phyloP scores from a whole-genome alignment of 2,888 invertebrate species.

The Watsonalla cultraria region DNA sequence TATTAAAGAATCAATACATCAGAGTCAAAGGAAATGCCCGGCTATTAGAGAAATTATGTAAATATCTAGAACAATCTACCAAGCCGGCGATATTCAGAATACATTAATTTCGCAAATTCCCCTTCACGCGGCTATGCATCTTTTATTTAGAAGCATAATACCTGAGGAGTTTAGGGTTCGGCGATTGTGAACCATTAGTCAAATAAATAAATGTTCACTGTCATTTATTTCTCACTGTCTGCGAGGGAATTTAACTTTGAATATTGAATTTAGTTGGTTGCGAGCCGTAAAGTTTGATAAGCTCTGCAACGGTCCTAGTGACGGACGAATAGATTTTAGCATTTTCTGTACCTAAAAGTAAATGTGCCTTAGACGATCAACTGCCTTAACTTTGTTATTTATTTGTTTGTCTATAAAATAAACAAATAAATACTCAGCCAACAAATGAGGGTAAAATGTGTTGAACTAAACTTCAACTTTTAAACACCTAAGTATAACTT shows the following conservation, averaged over 20 bases:
- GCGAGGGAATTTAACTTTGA: neutral
- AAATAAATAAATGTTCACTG: neutral
- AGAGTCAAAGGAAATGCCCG: neutral
- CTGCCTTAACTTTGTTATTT: neutral
- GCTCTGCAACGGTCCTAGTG: neutral
- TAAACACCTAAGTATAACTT: too few relatives aligned
- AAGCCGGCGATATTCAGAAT: neutral
- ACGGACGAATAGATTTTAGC: neutral
- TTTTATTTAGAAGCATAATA: neutral
- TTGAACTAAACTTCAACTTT: too few relatives aligned
- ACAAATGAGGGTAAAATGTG: too few relatives aligned
- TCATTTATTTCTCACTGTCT: neutral
- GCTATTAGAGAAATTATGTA: neutral
- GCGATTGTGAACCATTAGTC: neutral
- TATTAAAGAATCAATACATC: neutral
- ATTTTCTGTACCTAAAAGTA: neutral
- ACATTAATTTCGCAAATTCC: constrained; percentile 13
- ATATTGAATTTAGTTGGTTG: neutral
- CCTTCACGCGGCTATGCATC: constrained; percentile 8
- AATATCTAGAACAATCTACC: neutral
- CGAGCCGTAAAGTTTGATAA: neutral
- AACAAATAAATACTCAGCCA: too few relatives aligned
- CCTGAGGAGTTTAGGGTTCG: neutral
- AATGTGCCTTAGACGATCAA: neutral
- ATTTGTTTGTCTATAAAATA: neutral